These are phyloP conservation scores for Lepilemur ruficaudatus DNA, from an alignment of 2,797 vertebrate species.

Conservation along the genomic window DNA sequence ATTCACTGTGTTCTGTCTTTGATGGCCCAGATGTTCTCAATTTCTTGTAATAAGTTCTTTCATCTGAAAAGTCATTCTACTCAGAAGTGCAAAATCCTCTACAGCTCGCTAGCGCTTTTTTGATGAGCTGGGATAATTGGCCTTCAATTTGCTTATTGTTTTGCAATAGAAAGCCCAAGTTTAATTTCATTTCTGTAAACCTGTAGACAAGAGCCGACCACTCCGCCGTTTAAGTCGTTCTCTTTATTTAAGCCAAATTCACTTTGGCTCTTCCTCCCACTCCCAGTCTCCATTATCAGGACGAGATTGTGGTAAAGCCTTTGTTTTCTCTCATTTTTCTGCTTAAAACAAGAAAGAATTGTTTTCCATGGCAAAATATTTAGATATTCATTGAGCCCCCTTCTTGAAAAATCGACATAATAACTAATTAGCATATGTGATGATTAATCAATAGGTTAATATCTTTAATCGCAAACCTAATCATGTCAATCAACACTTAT, in stretches of 20 bases:
- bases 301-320: conserved; percentile 59
- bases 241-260: conserved; percentile 60
- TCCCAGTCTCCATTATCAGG: conserved; percentile 60
- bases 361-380: conserved; percentile 10
- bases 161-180: conserved; percentile 84
- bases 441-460: not conserved
- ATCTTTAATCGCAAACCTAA: not conserved
- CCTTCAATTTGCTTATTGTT: conserved; percentile 87
- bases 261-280: conserved; percentile 58
- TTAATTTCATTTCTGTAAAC: conserved; percentile 86
- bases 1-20: conserved; percentile 85
- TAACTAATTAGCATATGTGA: not conserved
- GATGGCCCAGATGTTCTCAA: conserved; percentile 88
- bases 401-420: not conserved
- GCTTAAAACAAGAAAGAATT: not conserved
- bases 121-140: conserved; percentile 87
- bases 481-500: not conserved
- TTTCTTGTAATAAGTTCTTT: conserved; percentile 84
- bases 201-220: conserved; percentile 81
- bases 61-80: conserved; percentile 82
- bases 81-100: conserved; percentile 86
- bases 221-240: conserved; percentile 78
- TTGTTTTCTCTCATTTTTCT: conserved; percentile 46
- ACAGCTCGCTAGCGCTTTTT: conserved; percentile 82
- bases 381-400: not conserved